These are phyloP conservation scores for Peromyscus attwateri DNA, from an alignment of 2,797 vertebrate species.

Conservation along the genomic window DNA sequence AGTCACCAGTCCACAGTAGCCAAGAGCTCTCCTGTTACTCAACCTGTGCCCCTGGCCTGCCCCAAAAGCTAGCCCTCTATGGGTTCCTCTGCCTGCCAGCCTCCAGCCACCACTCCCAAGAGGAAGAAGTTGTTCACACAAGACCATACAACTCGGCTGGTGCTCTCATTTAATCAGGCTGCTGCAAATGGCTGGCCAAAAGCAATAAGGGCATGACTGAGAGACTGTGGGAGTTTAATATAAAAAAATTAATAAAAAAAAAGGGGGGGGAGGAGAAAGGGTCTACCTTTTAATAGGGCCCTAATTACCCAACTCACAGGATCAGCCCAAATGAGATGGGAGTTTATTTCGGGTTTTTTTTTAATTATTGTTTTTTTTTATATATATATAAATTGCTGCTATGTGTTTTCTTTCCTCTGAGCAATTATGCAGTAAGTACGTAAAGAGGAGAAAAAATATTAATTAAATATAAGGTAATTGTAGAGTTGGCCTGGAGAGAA, in stretches of 20 bases:
- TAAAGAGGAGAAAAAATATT: constrained; percentile 86
- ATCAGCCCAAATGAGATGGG: constrained; percentile 78
- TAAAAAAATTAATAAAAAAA: constrained; percentile 84
- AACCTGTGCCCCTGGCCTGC: not conserved
- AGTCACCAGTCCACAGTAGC: not conserved
- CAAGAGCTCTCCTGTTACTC: not conserved
- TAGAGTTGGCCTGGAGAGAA: constrained; percentile 84
- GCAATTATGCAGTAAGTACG: constrained; percentile 85
- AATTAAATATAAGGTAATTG: constrained; percentile 85
- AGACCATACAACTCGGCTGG: constrained; percentile 76
- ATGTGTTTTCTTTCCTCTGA: constrained; percentile 86
- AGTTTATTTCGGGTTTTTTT: constrained; percentile 82
- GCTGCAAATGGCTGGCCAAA: constrained; percentile 84
- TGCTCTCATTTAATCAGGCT: constrained; percentile 85
- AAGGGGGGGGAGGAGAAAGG: constrained; percentile 75
- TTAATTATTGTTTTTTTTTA: constrained; percentile 83
- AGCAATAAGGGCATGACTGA: constrained; percentile 87
- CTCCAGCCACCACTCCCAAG: constrained; percentile 44
- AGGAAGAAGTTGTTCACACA: constrained; percentile 73
- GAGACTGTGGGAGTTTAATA: constrained; percentile 86
- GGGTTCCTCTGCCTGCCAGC: not conserved
- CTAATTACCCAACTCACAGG: constrained; percentile 79
- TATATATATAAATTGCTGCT: constrained; percentile 87
- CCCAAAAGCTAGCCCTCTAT: not conserved
- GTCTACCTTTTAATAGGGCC: constrained; percentile 85